A percentile compares a stretch with the other conserved stretches of the same genome.
Evolutionary conservation across 2,888 invertebrate species (phyloP).

Genomic region (Rutpela maculata): DNA sequence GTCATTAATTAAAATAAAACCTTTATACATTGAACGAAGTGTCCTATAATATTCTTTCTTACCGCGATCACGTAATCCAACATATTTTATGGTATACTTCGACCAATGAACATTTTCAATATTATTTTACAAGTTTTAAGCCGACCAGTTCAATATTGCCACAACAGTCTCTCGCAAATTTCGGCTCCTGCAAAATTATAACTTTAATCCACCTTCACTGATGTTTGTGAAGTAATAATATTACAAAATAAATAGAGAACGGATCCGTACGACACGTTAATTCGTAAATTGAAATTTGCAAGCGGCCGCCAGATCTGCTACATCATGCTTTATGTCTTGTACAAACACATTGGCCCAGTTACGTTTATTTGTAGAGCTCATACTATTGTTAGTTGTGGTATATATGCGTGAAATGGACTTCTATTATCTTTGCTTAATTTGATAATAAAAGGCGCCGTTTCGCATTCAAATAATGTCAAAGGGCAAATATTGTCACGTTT

Average conservation of each 20-base stretch:
- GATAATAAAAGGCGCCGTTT: conserved; percentile 14
- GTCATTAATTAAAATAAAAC: no score
- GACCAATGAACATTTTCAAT: no score
- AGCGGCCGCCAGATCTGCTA: not conserved
- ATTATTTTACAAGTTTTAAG: no score
- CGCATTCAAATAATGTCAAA: not conserved
- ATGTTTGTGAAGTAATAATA: conserved; percentile 3
- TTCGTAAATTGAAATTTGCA: conserved; percentile 3
- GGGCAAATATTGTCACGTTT: not conserved
- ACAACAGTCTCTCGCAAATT: no score
- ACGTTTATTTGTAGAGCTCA: conserved; percentile 21
- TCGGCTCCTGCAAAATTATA: no score
- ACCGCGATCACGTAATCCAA: no score
- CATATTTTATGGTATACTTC: no score
- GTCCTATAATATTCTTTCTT: no score
- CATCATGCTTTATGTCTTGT: conserved; percentile 20
- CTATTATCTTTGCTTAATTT: conserved; percentile 33
- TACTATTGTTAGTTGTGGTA: conserved; percentile 26
- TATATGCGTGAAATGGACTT: conserved; percentile 23
- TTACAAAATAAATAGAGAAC: not conserved
- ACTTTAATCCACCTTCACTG: not conserved
- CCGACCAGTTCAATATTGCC: no score
- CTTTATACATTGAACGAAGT: no score
- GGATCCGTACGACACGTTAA: not conserved
- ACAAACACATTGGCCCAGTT: conserved; percentile 10